Evolutionary conservation across 30 jellyfish, hydroid and myxozoan genomes (phyloP).

Genomic region (Aurelia sp.): DNA sequence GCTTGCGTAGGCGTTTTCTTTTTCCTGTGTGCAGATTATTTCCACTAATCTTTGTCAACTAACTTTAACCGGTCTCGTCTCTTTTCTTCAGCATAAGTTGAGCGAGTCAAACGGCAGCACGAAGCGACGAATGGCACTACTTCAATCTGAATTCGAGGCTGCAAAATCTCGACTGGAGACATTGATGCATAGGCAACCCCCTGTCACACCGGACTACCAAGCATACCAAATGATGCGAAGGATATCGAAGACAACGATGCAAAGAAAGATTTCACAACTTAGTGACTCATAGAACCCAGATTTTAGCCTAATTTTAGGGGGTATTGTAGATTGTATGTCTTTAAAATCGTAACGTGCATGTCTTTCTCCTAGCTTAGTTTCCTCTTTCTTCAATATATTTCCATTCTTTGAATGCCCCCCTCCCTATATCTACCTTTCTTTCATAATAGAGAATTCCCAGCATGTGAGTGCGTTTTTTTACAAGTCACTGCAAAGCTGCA

Average conservation of each 20-base stretch:
- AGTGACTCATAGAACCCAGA: background rate
- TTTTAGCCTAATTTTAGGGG: no score
- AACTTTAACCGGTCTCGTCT: background rate
- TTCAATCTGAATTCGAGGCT: slow-evolving; percentile 74
- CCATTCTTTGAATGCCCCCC: no score
- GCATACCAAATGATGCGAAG: slow-evolving; percentile 82
- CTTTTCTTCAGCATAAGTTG: slow-evolving; percentile 57
- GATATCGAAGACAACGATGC: slow-evolving; percentile 55
- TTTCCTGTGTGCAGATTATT: no score
- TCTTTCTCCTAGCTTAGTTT: no score
- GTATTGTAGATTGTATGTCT: no score
- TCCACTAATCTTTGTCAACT: background rate
- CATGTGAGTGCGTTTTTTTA: no score
- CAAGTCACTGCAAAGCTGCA: no score
- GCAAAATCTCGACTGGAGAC: slow-evolving; percentile 70
- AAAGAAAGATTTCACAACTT: slow-evolving; percentile 55
- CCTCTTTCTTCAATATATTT: no score
- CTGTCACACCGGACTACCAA: slow-evolving; percentile 73
- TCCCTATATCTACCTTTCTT: no score
- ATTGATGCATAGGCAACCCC: slow-evolving; percentile 56
- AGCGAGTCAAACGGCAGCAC: slow-evolving; percentile 57
- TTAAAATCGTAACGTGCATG: no score
- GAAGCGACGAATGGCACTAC: slow-evolving; percentile 61
- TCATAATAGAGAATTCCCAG: no score
- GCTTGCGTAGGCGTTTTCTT: no score